Evolutionary conservation across 2,113 vertebrate genomes (phyloP).

Genomic region (Coryphaenoides rupestris): DNA sequence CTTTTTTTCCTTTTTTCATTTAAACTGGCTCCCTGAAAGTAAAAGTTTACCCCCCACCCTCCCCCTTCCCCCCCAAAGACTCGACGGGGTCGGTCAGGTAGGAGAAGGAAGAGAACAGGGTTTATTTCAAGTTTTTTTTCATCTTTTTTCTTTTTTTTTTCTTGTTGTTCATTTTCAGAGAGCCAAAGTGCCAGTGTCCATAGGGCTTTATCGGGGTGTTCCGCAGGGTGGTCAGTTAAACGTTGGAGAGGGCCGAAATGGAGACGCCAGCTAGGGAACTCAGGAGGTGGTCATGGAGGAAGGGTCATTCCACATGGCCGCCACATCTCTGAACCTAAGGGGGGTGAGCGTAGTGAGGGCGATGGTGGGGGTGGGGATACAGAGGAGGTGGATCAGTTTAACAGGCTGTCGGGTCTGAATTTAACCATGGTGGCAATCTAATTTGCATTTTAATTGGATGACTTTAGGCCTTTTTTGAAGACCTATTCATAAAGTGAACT

Average conservation of each 20-base stretch:
- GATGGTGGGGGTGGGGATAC: not conserved
- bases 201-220: constrained; percentile 61
- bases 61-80: constrained; percentile 25
- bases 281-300: constrained; percentile 78
- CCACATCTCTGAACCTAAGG: constrained; percentile 74
- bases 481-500: no score
- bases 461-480: no score
- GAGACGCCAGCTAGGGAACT: constrained; percentile 67
- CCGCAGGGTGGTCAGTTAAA: constrained; percentile 44
- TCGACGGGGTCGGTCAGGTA: not conserved
- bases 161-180: constrained; percentile 36
- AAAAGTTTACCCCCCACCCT: constrained; percentile 28
- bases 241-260: constrained; percentile 58
- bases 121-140: no score
- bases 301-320: constrained; percentile 78
- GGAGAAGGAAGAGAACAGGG: no score
- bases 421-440: no score
- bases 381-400: no score
- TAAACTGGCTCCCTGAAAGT: constrained; percentile 55
- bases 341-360: not conserved
- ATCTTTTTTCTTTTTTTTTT: no score
- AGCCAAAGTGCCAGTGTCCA: constrained; percentile 56
- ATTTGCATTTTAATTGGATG: no score
- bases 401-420: no score
- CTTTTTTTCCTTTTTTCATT: no score